Base-by-base conservation (phyloP, 2,888 invertebrate genomes). In the Dryomyza anilis region DNA sequence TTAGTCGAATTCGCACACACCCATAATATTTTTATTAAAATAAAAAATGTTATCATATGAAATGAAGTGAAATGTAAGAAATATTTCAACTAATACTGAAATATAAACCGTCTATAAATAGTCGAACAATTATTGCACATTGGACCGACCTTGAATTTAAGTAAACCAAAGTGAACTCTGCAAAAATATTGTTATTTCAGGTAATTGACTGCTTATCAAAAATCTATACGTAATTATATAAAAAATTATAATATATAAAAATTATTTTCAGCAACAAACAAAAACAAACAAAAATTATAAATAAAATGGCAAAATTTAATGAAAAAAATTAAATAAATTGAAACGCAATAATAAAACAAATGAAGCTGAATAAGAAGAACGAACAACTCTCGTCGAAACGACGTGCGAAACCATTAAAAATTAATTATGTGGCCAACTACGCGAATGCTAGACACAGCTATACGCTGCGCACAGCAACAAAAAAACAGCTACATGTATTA, bases 391-490 rank as follows among this genome's bases (percentile, higher is more conserved):
- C 33, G 16, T 36, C 36, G 21, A 33, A 55, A 55, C 36, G 55
- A 36, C 23, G 55, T 55, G 55, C 36, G 21, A 55, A 55, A 12
- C 23, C 55, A 55, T 55, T 55, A 21, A 55, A 55, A 33, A 55
- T 19, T 55, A 55, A 55, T 55, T 55, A 55, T 55, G 55, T 55
- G 36, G 55, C 55, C 21, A 55, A 55, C 36, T 55, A 21, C 12
- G 8, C 25, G 19, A 3, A 33, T 21, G 16, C 3, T 25, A 12
- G 55, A 33, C 14, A 23, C 14, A 36, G 36, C 30, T 30, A n/a
- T n/a, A n/a, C n/a, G n/a, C n/a, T n/a, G n/a, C n/a, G 23, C 7
- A 55, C 7, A 43, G 19, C 8, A 33, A 23, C 21, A 48, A n/a
- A n/a, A n/a, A 21, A n/a, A 33, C 33, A 19, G 21, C 30, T 30